These are phyloP conservation scores for Ptilonorhynchus violaceus DNA, from an alignment of 2,113 vertebrate genomes.

Conservation along the genomic window DNA sequence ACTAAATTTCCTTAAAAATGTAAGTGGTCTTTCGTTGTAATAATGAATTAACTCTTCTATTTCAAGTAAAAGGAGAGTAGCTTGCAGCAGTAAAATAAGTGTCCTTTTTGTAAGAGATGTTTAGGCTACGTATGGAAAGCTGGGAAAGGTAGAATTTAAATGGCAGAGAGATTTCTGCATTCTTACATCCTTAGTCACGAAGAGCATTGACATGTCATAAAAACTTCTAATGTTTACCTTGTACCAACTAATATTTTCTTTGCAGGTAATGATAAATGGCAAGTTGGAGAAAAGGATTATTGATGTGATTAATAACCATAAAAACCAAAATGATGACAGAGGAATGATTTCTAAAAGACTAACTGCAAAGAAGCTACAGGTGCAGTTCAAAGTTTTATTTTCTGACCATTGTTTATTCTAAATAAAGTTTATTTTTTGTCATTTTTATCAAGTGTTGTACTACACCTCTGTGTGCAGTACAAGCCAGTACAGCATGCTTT, in stretches of 20 bases:
- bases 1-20: not conserved
- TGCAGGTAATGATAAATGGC: slow-evolving; percentile 88
- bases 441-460: not conserved
- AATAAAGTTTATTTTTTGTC: not conserved
- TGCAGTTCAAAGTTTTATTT: slow-evolving; percentile 41
- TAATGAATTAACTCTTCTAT: not conserved
- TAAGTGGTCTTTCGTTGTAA: not conserved
- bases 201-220: not conserved
- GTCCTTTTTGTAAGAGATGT: accelerated
- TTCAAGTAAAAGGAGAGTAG: accelerated
- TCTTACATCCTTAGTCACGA: not conserved
- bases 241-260: not conserved
- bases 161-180: not conserved
- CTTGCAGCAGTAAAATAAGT: not conserved
- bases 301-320: slow-evolving; percentile 90
- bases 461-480: not conserved
- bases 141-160: not conserved
- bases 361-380: slow-evolving; percentile 93
- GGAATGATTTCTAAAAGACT: slow-evolving; percentile 90
- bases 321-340: slow-evolving; percentile 82
- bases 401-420: not conserved
- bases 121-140: accelerated
- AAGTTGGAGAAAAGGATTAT: slow-evolving; percentile 93
- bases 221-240: not conserved
- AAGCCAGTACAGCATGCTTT: not conserved